Conservation (phyloP, 1,140 invertebrate genomes). For the Caenorhabditis remanei region DNA sequence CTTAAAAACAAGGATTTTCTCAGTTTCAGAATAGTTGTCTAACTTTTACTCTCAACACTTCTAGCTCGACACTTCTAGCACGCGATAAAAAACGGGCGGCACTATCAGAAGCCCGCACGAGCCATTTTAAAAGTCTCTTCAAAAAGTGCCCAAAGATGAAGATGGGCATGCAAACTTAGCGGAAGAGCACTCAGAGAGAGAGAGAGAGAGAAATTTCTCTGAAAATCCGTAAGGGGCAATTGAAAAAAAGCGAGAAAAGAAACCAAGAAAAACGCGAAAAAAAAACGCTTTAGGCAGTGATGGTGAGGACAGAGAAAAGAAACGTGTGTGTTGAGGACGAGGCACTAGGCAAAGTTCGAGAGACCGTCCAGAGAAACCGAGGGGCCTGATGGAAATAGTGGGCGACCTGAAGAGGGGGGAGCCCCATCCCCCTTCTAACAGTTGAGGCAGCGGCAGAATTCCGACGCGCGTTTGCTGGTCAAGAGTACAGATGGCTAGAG, state of each 20-base stretch:
- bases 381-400: not conserved
- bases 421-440: not conserved
- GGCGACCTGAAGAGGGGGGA: not conserved
- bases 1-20: too few species aligned
- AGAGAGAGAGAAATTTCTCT: not conserved
- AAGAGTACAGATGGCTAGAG: conserved; percentile 3
- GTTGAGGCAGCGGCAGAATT: conserved; percentile 16
- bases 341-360: not conserved
- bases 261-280: not conserved
- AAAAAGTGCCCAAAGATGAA: not conserved
- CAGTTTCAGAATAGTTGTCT: too few species aligned
- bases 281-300: not conserved
- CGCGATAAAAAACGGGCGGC: not conserved
- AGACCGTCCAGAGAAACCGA: not conserved
- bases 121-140: not conserved
- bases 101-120: too few species aligned
- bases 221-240: not conserved
- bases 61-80: too few species aligned
- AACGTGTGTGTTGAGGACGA: not conserved
- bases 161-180: conserved; percentile 7
- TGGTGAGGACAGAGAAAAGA: not conserved
- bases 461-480: not conserved
- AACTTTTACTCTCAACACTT: too few species aligned
- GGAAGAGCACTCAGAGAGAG: not conserved
- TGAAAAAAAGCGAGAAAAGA: not conserved